These are phyloP conservation scores for Scaptodrosophila latifasciaeformis DNA, from an alignment of 2,888 invertebrate species.

Conservation along the genomic window DNA sequence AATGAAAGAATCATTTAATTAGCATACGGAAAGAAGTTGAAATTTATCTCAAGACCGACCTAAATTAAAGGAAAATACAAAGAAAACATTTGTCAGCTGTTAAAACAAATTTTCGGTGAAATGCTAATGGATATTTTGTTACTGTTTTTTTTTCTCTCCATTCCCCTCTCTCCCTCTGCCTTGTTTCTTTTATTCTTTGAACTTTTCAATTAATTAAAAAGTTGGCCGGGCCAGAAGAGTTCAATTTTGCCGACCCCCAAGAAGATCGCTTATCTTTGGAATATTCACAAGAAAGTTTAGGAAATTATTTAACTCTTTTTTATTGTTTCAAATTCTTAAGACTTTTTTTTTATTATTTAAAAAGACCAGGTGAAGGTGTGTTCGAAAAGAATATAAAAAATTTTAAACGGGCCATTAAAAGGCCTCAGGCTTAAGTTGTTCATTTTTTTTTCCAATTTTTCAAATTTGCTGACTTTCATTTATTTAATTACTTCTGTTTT, in stretches of 20 bases:
- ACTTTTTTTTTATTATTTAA: conserved; percentile 20
- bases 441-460: no score
- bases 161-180: conserved; percentile 9
- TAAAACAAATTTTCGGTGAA: conserved; percentile 48
- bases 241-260: conserved; percentile 43
- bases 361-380: conserved; percentile 35
- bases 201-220: conserved; percentile 64
- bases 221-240: conserved; percentile 18
- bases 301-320: conserved; percentile 26
- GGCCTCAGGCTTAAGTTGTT: conserved; percentile 18
- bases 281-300: conserved; percentile 53
- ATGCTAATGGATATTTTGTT: conserved; percentile 44
- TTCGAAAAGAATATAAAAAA: conserved; percentile 18
- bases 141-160: background rate
- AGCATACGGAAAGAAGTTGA: conserved; percentile 3
- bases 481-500: conserved; percentile 20
- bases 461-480: conserved; percentile 10
- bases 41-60: conserved; percentile 23
- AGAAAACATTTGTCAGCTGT: conserved; percentile 55
- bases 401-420: conserved; percentile 31
- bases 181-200: conserved; percentile 29
- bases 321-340: conserved; percentile 11
- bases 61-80: conserved; percentile 23
- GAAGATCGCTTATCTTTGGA: conserved; percentile 53
- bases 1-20: conserved; percentile 34